Conservation (phyloP, 2,797 vertebrate genomes). For the Pachyuromys duprasi region DNA sequence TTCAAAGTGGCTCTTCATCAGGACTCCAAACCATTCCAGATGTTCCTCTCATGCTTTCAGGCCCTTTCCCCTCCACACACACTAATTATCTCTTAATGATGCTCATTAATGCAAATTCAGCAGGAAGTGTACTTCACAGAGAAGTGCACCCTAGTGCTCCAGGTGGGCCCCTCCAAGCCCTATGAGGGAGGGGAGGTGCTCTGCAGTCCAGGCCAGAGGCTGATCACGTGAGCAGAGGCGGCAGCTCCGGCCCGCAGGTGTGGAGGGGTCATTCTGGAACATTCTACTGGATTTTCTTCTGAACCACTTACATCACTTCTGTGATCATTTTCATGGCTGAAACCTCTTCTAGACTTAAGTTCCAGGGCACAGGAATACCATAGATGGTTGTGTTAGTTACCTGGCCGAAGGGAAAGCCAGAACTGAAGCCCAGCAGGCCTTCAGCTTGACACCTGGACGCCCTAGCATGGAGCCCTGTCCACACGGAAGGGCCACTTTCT, state of each 20-base stretch:
- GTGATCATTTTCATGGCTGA: background rate
- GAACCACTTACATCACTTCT: background rate
- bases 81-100: constrained; percentile 93
- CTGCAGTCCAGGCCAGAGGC: background rate
- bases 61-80: constrained; percentile 74
- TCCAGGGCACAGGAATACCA: background rate
- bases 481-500: background rate
- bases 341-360: background rate
- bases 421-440: background rate
- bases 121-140: constrained; percentile 86
- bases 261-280: background rate
- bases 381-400: background rate
- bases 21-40: constrained; percentile 89
- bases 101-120: constrained; percentile 89
- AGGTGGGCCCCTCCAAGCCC: constrained; percentile 74
- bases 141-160: constrained; percentile 84
- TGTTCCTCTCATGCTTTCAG: constrained; percentile 84
- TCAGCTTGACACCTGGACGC: background rate
- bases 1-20: constrained; percentile 88
- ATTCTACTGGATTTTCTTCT: background rate
- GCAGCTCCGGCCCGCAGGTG: background rate
- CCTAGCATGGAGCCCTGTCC: background rate
- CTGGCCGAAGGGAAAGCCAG: background rate
- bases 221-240: background rate
- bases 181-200: background rate